phyloP scores from a whole-genome alignment of 1,140 invertebrate genomes.

The Melipona quadrifasciata region DNA sequence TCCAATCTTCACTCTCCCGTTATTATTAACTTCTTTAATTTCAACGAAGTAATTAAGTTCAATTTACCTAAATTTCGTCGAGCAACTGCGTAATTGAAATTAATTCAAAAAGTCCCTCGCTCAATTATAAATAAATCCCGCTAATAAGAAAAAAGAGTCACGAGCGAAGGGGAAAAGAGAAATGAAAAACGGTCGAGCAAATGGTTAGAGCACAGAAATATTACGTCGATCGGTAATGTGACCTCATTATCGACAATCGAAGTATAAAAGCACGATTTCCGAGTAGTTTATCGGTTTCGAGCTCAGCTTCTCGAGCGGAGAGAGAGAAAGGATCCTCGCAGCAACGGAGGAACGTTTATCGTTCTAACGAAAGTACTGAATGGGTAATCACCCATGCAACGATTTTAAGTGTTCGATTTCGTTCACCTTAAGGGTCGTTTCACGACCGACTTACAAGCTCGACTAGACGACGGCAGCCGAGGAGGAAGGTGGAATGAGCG shows the following conservation, averaged over 20 bases:
- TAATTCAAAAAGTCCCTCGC: too few relatives aligned
- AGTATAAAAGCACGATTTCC: constrained; percentile 33
- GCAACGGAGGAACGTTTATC: constrained; percentile 42
- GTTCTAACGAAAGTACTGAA: constrained; percentile 40
- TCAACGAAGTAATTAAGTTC: too few relatives aligned
- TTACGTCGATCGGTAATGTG: constrained; percentile 35
- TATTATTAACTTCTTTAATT: too few relatives aligned
- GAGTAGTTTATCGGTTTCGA: constrained; percentile 30
- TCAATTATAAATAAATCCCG: too few relatives aligned
- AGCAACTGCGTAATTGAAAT: too few relatives aligned
- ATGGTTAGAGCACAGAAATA: not conserved
- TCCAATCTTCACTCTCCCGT: too few relatives aligned
- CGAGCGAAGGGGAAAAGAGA: not conserved
- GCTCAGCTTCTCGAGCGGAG: not conserved
- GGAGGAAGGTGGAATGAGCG: not conserved
- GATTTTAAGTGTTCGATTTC: constrained; percentile 43
- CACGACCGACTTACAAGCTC: constrained; percentile 34
- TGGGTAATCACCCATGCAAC: constrained; percentile 45
- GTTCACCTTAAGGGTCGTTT: constrained; percentile 37
- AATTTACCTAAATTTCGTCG: too few relatives aligned
- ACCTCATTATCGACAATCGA: constrained; percentile 44
- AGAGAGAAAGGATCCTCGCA: constrained; percentile 1
- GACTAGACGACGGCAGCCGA: not conserved
- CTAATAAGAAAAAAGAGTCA: too few relatives aligned
- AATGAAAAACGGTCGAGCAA: not conserved